Conservation (phyloP, 2,888 invertebrate species). For the Nebria brevicollis region DNA sequence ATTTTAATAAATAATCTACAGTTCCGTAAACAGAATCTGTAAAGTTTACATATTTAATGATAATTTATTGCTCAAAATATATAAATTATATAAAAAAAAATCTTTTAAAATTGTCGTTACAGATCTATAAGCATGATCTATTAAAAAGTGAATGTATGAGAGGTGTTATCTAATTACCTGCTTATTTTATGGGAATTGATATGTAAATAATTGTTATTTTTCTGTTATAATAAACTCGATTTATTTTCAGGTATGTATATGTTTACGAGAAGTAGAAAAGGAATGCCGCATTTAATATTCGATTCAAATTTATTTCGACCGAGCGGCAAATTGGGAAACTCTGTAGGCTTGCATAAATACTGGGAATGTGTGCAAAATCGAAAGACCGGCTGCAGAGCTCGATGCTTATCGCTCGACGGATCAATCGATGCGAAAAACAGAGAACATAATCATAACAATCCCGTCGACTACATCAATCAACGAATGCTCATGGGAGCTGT, state of each 20-base stretch:
- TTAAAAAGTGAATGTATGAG: no score
- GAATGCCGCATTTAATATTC: slow-evolving; percentile 49
- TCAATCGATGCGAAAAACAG: slow-evolving; percentile 45
- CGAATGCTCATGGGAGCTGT: slow-evolving; percentile 43
- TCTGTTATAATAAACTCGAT: neutral
- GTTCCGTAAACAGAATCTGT: no score
- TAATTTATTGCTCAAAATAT: no score
- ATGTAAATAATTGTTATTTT: neutral
- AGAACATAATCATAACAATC: slow-evolving; percentile 47
- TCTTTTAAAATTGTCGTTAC: no score
- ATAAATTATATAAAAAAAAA: no score
- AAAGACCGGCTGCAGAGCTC: slow-evolving; percentile 48
- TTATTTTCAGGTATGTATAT: slow-evolving; percentile 47
- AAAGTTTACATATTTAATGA: no score
- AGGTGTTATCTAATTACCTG: no score
- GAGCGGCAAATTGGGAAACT: slow-evolving; percentile 48
- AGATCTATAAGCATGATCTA: no score
- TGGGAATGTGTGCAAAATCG: slow-evolving; percentile 51
- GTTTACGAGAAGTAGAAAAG: slow-evolving; percentile 49
- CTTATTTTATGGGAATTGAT: no score
- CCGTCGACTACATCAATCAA: slow-evolving; percentile 46
- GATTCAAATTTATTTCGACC: slow-evolving; percentile 49
- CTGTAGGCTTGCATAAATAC: slow-evolving; percentile 44
- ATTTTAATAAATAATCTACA: no score
- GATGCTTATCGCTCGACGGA: slow-evolving; percentile 47